Conservation (phyloP, 2,888 invertebrate genomes). For the Polietes domitor region DNA sequence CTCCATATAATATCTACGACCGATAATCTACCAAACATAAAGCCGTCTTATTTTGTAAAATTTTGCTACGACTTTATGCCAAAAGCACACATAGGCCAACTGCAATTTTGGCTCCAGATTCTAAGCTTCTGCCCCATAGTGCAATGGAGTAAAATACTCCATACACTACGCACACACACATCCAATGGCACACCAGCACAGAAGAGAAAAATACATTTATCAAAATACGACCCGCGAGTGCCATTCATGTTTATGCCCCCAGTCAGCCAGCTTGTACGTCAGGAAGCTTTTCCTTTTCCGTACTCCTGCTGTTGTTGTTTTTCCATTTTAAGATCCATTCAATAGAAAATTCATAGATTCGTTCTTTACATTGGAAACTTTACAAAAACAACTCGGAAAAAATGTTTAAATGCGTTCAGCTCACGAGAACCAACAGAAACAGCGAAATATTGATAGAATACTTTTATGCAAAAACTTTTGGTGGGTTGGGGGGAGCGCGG, state of each 20-base stretch:
- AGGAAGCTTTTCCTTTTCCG: not conserved
- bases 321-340: slow-evolving; percentile 43
- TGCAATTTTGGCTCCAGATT: too few species aligned
- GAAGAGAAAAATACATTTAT: slow-evolving; percentile 4
- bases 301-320: slow-evolving; percentile 24
- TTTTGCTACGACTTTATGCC: too few species aligned
- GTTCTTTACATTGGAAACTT: slow-evolving; percentile 56
- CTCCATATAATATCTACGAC: too few species aligned
- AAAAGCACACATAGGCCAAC: too few species aligned
- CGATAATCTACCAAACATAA: too few species aligned
- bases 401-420: slow-evolving; percentile 36
- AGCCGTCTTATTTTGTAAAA: too few species aligned
- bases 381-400: not conserved
- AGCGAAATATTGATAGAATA: slow-evolving; percentile 16
- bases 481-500: not conserved
- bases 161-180: not conserved
- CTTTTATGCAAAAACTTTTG: slow-evolving; percentile 17
- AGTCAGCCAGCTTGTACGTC: not conserved
- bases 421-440: not conserved
- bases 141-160: too few species aligned
- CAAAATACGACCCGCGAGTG: slow-evolving; percentile 56
- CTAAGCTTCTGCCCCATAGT: too few species aligned
- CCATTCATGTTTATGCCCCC: slow-evolving; percentile 27
- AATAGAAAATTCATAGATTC: slow-evolving; percentile 65
- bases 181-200: not conserved